These are phyloP conservation scores for Laticauda colubrina DNA, from an alignment of 2,113 vertebrate species.

Conservation along the genomic window DNA sequence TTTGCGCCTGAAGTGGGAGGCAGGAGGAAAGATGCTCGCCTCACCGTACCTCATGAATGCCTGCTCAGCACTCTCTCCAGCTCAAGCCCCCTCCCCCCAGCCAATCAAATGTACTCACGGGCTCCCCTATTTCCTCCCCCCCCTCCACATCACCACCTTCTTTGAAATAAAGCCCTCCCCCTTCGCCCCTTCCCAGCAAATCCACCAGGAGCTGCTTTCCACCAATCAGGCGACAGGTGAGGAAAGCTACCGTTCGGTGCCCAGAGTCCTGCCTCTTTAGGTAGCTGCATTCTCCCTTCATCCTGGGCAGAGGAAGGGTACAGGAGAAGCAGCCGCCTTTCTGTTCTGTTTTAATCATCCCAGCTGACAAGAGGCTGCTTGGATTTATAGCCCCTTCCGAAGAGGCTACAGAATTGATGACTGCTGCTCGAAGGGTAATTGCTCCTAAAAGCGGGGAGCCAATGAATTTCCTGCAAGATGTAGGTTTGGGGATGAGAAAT, in stretches of 20 bases:
- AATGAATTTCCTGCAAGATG: background rate
- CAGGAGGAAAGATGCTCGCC: conserved; percentile 15
- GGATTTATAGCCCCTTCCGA: background rate
- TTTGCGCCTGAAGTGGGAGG: conserved; percentile 32
- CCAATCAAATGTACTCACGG: conserved; percentile 36
- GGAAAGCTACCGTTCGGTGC: background rate
- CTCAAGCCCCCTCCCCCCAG: background rate
- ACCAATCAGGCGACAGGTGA: conserved; percentile 11
- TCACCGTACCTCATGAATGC: conserved; percentile 46
- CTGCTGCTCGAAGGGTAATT: background rate
- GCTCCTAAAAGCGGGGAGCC: background rate
- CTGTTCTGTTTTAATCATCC: conserved; percentile 5
- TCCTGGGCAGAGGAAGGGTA: background rate
- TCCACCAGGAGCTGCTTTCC: conserved; percentile 25
- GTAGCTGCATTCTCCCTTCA: background rate
- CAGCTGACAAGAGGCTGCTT: conserved; percentile 1
- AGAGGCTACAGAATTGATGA: background rate
- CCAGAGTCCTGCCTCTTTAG: background rate
- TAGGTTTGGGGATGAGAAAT: background rate
- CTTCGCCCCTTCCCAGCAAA: background rate
- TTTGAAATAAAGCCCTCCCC: background rate
- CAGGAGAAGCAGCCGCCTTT: too few relatives aligned
- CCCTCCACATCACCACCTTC: background rate
- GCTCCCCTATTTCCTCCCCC: conserved; percentile 5
- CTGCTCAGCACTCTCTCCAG: conserved; percentile 48